Percentiles rank a stretch among this genome's conserved stretches.
Evolutionary conservation across 2,888 invertebrate species (phyloP).

Genomic region (Eulithis testata): DNA sequence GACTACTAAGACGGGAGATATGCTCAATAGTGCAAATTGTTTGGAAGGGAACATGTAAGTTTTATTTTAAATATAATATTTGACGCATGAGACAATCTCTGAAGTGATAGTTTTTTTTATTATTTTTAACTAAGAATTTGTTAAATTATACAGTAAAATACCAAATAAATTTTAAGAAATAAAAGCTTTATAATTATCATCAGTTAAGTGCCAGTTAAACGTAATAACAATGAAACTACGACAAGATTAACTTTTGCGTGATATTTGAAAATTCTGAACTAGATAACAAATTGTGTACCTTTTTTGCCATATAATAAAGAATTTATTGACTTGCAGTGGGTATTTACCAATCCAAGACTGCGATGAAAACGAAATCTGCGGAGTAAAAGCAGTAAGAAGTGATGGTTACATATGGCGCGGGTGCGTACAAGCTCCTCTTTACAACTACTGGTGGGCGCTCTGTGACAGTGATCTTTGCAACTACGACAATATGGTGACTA

Average conservation of each 20-base stretch:
- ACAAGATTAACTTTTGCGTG: too few relatives aligned
- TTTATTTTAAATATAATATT: conserved; percentile 1
- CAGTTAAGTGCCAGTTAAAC: too few relatives aligned
- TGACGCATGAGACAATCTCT: too few relatives aligned
- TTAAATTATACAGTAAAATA: too few relatives aligned
- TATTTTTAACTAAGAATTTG: too few relatives aligned
- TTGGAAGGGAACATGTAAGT: conserved; percentile 71
- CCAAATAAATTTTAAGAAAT: too few relatives aligned
- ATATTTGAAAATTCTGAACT: too few relatives aligned
- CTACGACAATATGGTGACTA: conserved; percentile 53
- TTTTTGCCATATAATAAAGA: neutral
- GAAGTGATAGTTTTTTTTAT: too few relatives aligned
- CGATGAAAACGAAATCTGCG: conserved; percentile 65
- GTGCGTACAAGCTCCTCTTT: conserved; percentile 62
- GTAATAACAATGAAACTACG: too few relatives aligned
- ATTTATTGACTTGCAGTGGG: conserved; percentile 48
- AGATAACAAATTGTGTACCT: too few relatives aligned
- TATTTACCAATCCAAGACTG: conserved; percentile 58
- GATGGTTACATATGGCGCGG: conserved; percentile 72
- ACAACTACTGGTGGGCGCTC: conserved; percentile 68
- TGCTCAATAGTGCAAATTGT: conserved; percentile 57
- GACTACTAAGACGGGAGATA: conserved; percentile 49
- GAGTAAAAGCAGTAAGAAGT: conserved; percentile 58
- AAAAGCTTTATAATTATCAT: too few relatives aligned
- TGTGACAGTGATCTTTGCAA: conserved; percentile 69